Percentiles rank a stretch among this genome's conserved stretches.
These are phyloP conservation scores for Psettodes erumei DNA, from an alignment of 2,113 vertebrate species.

Conservation along the genomic window DNA sequence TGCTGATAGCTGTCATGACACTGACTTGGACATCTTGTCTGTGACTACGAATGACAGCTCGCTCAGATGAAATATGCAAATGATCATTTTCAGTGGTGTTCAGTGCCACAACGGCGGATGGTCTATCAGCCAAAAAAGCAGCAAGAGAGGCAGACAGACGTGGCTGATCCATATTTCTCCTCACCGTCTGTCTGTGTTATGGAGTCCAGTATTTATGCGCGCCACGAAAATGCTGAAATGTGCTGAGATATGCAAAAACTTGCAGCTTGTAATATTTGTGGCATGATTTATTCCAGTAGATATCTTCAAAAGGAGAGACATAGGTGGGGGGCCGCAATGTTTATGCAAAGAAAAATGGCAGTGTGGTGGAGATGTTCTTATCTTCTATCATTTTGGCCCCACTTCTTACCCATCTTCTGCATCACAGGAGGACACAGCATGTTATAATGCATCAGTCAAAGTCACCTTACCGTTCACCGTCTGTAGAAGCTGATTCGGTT, in stretches of 20 bases:
- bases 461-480: slow-evolving; percentile 21
- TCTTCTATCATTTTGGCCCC: slow-evolving; percentile 20
- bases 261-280: slow-evolving; percentile 32
- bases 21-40: slow-evolving; percentile 25
- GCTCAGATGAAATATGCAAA: slow-evolving; percentile 11
- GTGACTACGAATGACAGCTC: slow-evolving; percentile 4
- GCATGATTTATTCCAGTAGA: slow-evolving; percentile 57
- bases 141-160: slow-evolving; percentile 18
- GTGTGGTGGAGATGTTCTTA: slow-evolving; percentile 16
- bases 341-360: slow-evolving; percentile 34
- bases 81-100: slow-evolving; percentile 10
- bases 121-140: slow-evolving; percentile 24
- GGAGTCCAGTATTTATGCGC: slow-evolving; percentile 53
- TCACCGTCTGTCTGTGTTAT: slow-evolving; percentile 32
- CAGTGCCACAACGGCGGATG: slow-evolving; percentile 15
- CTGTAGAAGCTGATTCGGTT: slow-evolving; percentile 31
- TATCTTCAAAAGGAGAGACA: slow-evolving; percentile 25
- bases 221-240: slow-evolving; percentile 32
- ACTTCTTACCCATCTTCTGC: background rate
- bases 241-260: slow-evolving; percentile 53
- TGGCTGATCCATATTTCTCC: slow-evolving; percentile 44
- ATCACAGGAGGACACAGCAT: slow-evolving; percentile 7
- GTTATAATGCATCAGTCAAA: slow-evolving; percentile 45
- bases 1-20: background rate
- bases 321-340: slow-evolving; percentile 11